Percentiles rank a stretch among this genome's conserved stretches.
Evolutionary conservation across 2,888 invertebrate species (phyloP).

Genomic region (Cordilura impudica): DNA sequence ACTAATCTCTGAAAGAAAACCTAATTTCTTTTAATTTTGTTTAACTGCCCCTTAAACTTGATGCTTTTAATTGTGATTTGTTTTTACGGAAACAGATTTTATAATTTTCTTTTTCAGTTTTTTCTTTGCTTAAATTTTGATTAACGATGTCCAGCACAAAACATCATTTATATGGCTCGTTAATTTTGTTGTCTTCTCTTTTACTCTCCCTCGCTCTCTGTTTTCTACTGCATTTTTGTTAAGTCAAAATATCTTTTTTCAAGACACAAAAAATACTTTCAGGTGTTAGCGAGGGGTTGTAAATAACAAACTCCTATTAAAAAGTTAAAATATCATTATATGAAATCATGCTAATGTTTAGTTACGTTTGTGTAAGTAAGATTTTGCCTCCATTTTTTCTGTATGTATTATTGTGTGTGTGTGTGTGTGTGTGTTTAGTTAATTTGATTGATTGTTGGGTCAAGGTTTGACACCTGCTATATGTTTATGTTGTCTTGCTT

Average conservation of each 20-base stretch:
- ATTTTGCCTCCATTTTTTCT: not conserved
- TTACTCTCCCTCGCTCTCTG: not conserved
- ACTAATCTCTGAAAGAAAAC: too few relatives aligned
- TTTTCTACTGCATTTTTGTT: slow-evolving; percentile 5
- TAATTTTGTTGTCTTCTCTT: slow-evolving; percentile 47
- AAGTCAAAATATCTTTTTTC: slow-evolving; percentile 20
- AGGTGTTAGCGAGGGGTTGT: slow-evolving; percentile 15
- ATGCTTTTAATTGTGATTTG: too few relatives aligned
- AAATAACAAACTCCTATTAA: slow-evolving; percentile 34
- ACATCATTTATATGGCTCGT: slow-evolving; percentile 66
- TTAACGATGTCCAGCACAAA: slow-evolving; percentile 65
- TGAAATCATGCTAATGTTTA: slow-evolving; percentile 47
- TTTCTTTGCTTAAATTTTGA: slow-evolving; percentile 64
- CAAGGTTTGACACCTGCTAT: slow-evolving; percentile 51
- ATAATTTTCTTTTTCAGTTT: slow-evolving; percentile 20
- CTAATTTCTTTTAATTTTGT: too few relatives aligned
- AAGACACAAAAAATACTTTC: slow-evolving; percentile 41
- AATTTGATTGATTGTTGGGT: slow-evolving; percentile 60
- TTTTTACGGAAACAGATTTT: not conserved
- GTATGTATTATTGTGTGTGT: not conserved
- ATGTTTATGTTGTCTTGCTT: not conserved
- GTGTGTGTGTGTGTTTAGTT: slow-evolving; percentile 10
- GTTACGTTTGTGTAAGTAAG: not conserved
- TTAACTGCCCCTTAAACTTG: too few relatives aligned
- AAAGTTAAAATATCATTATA: slow-evolving; percentile 58